Evolutionary conservation across 2,797 vertebrate genomes (phyloP), one percentile per base, ranked within the genome.

Genomic region (Apodemus agrarius): DNA sequence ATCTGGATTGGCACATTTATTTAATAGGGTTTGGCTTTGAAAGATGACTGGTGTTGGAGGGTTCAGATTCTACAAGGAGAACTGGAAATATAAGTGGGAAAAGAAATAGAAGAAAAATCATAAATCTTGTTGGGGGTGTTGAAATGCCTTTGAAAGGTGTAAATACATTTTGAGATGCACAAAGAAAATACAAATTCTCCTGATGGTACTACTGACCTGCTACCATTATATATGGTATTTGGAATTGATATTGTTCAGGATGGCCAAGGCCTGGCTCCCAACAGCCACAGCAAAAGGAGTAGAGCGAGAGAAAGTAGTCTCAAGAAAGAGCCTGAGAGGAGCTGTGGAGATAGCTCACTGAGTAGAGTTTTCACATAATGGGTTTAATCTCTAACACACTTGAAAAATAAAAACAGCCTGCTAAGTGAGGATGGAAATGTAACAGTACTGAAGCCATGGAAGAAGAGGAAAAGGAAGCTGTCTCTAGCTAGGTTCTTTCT

Each of bases 301-400:
- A 65, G 11, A 13, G 11, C 0, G 40, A 86, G 65, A 76, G 6
- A 79, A 86, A 76, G 43, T 8, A 8, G 76, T 19, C 16, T 21
- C 34, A 29, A 46, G 72, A 65, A 69, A 31, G 0, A 65, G 24
- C 29, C 22, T 46, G 3, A 76, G 52, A 67, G 1, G n/a, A 26
- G 4, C 19, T 54, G 4, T 6, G n/a, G 14, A 40, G 40, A n/a
- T 6, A 40, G 22, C 4, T 11, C 7, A 6, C 1, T 57, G 14
- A 14, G 24, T 7, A 40, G 67, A 11, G 16, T 26, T 29, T 57
- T 40, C 22, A 24, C 14, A 69, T 43, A 67, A 74, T 37, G 49
- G 34, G 9, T 31, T 72, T 37, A 17, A 87, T 57, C 67, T 52
- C 85, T 29, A 87, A 17, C 9, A 74, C 49, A 34, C 54, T n/a